Evolutionary conservation across 2,113 vertebrate genomes (phyloP).

Genomic region (Proterorhinus semilunaris): DNA sequence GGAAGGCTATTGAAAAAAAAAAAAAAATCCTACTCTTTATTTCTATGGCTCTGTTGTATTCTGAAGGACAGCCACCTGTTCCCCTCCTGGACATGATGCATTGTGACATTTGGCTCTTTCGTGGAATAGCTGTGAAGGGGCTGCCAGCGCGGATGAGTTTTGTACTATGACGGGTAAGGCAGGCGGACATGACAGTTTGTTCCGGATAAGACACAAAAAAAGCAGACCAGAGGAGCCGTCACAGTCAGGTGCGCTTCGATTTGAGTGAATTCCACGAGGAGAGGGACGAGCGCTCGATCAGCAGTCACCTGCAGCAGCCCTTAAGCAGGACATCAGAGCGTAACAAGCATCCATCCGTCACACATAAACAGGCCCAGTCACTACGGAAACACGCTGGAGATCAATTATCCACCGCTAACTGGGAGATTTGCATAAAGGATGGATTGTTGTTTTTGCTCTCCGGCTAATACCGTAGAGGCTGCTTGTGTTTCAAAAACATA

Average conservation of each 20-base stretch:
- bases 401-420: not conserved
- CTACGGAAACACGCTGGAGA: not conserved
- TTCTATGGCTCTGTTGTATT: not conserved
- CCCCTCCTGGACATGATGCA: not conserved
- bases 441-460: not conserved
- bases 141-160: not conserved
- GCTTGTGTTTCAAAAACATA: not conserved
- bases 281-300: not conserved
- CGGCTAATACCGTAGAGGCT: not conserved
- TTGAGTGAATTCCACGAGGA: not conserved
- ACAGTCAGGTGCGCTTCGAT: too few relatives aligned
- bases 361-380: not conserved
- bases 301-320: not conserved
- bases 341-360: not conserved
- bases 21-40: not conserved
- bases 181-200: conserved; percentile 1
- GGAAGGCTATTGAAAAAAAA: too few relatives aligned
- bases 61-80: not conserved
- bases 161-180: not conserved
- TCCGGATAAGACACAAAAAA: not conserved
- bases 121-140: not conserved
- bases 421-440: not conserved
- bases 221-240: not conserved
- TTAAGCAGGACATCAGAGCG: not conserved
- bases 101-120: not conserved